A percentile compares a stretch with the other conserved stretches of the same genome.
Conservation (phyloP, 2,888 invertebrate genomes). For the Heliconius ethilla region DNA sequence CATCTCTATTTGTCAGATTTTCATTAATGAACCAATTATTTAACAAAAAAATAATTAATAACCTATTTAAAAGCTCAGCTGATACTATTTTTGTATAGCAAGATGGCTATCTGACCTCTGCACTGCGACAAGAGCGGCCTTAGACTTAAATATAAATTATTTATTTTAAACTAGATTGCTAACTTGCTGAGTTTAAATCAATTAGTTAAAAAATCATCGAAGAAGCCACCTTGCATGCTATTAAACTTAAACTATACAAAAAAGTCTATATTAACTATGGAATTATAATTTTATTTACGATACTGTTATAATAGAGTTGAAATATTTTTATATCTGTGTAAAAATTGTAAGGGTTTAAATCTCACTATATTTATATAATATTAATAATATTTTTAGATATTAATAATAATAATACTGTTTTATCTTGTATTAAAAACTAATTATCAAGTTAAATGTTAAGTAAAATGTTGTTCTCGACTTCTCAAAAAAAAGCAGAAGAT, state of each 20-base stretch:
- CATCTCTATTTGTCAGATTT: not conserved
- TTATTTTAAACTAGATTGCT: constrained; percentile 7
- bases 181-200: not conserved
- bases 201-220: constrained; percentile 4
- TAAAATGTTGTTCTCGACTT: no score
- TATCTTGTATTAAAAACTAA: no score
- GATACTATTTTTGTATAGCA: not conserved
- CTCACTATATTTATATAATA: no score
- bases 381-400: no score
- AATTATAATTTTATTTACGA: no score
- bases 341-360: no score
- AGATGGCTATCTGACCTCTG: constrained; percentile 26
- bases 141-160: constrained; percentile 21
- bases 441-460: no score
- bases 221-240: not conserved
- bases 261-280: not conserved
- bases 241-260: not conserved
- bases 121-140: constrained; percentile 31
- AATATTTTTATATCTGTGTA: no score
- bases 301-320: no score
- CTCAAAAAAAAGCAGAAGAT: no score
- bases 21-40: not conserved
- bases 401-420: no score
- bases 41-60: not conserved
- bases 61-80: not conserved